Evolutionary conservation across 1,140 invertebrate species (phyloP).

Genomic region (Drosophila pseudoananassae): DNA sequence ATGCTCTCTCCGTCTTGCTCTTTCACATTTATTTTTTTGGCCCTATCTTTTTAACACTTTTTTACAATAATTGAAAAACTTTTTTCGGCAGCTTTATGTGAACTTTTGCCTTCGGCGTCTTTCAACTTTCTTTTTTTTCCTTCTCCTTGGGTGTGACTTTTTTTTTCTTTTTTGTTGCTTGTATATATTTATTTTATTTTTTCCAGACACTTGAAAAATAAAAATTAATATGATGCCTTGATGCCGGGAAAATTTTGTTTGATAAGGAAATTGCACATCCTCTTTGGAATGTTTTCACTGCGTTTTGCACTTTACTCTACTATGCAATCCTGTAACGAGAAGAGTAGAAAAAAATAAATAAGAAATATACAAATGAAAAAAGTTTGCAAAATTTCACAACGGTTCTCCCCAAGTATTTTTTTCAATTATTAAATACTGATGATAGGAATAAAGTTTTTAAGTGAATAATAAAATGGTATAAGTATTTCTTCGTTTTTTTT

Average conservation of each 20-base stretch:
- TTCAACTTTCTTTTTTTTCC: slow-evolving; percentile 45
- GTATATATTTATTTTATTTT: slow-evolving; percentile 15
- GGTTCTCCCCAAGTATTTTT: slow-evolving; percentile 22
- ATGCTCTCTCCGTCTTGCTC: slow-evolving; percentile 7
- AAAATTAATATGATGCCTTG: slow-evolving; percentile 57
- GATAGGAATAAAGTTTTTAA: not conserved
- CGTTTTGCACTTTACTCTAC: not conserved
- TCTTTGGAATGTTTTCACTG: slow-evolving; percentile 11
- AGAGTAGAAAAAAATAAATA: slow-evolving; percentile 4
- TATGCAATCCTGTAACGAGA: slow-evolving; percentile 36
- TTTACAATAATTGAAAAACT: slow-evolving; percentile 82
- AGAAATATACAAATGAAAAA: slow-evolving; percentile 13
- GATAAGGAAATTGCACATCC: slow-evolving; percentile 42
- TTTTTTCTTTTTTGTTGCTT: slow-evolving; percentile 32
- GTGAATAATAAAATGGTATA: too few relatives aligned
- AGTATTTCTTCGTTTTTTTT: too few relatives aligned
- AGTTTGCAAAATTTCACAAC: slow-evolving; percentile 31
- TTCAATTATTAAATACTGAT: slow-evolving; percentile 24
- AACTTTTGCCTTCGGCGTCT: slow-evolving; percentile 66
- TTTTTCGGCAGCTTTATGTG: slow-evolving; percentile 71
- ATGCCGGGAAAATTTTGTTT: slow-evolving; percentile 21
- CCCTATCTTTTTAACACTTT: slow-evolving; percentile 70
- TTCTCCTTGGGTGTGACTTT: slow-evolving; percentile 8
- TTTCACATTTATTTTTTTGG: not conserved
- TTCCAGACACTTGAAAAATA: slow-evolving; percentile 69